Evolutionary conservation across 2,797 vertebrate genomes (phyloP).

Genomic region (Cyclopterus lumpus): DNA sequence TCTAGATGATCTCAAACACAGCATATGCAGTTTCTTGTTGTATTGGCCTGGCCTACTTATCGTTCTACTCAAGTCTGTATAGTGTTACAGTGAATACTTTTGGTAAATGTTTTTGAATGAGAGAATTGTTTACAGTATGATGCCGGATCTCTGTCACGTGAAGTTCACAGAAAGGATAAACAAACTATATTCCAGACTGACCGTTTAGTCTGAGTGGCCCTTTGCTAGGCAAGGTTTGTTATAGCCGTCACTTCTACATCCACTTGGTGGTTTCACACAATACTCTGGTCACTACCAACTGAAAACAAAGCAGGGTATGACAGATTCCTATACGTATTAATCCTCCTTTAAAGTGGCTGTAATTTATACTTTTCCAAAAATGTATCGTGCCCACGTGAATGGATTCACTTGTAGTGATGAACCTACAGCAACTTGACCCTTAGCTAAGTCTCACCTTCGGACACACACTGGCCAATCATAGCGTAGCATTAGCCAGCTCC

Average conservation of each 20-base stretch:
- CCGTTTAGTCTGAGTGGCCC: slow-evolving; percentile 21
- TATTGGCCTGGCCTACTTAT: not conserved
- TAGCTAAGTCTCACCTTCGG: no score
- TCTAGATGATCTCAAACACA: not conserved
- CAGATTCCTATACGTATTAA: not conserved
- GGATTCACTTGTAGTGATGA: no score
- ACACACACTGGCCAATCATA: not conserved
- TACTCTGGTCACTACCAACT: not conserved
- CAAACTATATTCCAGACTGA: slow-evolving; percentile 17
- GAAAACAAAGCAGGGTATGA: not conserved
- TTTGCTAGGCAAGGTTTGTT: slow-evolving; percentile 12
- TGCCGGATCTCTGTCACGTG: slow-evolving; percentile 13
- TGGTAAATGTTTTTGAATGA: slow-evolving; percentile 24
- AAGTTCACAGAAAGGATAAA: slow-evolving; percentile 25
- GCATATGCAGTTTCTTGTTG: not conserved
- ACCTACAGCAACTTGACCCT: not conserved
- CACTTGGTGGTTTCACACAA: not conserved
- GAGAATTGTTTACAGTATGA: slow-evolving; percentile 1
- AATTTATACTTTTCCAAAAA: not conserved
- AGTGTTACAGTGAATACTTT: not conserved
- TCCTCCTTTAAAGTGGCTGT: not conserved
- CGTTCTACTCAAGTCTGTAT: not conserved
- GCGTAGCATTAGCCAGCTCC: not conserved
- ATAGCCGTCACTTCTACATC: slow-evolving; percentile 7
- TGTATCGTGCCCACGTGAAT: not conserved